Base-by-base conservation (phyloP, 2,888 invertebrate genomes). In the Drosophila ezoana region DNA sequence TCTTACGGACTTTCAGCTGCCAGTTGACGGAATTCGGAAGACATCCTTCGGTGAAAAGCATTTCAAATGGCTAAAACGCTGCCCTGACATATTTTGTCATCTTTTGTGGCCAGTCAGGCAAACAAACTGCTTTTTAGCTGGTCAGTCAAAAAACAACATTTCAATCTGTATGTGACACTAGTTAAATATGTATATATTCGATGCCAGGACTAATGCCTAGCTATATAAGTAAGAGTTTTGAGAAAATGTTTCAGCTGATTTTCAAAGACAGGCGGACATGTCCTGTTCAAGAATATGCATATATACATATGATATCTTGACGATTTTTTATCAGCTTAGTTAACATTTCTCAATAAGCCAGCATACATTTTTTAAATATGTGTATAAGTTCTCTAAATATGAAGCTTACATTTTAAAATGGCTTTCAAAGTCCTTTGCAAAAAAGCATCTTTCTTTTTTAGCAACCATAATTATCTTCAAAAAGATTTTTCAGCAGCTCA, bases 21-120 rank as follows among this genome's bases (percentile, higher is more conserved):
- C 72, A 72, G 45, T 62, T 72, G 54, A 72, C 68, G 58, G 52
- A 49, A 49, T 53, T 66, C 37, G 59, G 71, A 18, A n/a, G n/a
- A n/a, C n/a, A n/a, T n/a, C n/a, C 49, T 52, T 52, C 76, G 53
- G 43, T 60, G 51, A 70, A 56, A 72, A 72, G 76, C 76, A 59
- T 63, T 38, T 63, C 58, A 69, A 81, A 81, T 69, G 65, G 57
- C 72, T 69, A 45, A 52, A 76, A 66, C 60, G 54, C 32, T 44
- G 52, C 61, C 33, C 58, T 79, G 63, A 57, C 76, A 79, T 63
- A 72, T 65, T 79, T 76, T 52, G 60, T 61, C 68, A 67, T 65
- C 61, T 78, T 75, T 75, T 56, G 60, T 72, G 67, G 45, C 53
- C 45, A 72, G 53, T 35, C 59, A 65, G 58, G 57, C 75, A 72